Conservation (phyloP, 2,113 vertebrate species). For the Benthochromis sp. region DNA sequence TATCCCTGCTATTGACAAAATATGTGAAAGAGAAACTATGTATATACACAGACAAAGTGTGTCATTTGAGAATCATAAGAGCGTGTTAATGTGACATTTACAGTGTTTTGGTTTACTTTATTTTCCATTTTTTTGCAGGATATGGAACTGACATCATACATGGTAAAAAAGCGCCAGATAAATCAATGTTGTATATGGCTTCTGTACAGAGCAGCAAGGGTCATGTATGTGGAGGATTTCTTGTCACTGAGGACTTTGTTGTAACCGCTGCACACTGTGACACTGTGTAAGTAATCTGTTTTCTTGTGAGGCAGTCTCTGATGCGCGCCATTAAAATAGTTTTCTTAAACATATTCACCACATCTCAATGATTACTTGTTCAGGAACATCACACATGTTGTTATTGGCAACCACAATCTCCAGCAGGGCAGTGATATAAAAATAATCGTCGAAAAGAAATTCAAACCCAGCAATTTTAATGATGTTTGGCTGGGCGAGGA, state of each 20-base stretch:
- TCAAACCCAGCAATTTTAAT: neutral
- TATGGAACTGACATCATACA: constrained; percentile 56
- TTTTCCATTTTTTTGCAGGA: neutral
- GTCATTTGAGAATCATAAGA: rapidly evolving
- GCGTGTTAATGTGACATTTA: neutral
- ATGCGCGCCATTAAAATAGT: rapidly evolving
- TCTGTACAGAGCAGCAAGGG: constrained; percentile 4
- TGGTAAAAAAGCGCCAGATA: constrained; percentile 29
- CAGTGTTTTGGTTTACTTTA: rapidly evolving
- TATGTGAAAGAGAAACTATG: neutral
- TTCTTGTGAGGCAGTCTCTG: rapidly evolving
- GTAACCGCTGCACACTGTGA: constrained; percentile 66
- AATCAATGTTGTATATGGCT: constrained; percentile 67
- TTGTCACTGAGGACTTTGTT: constrained; percentile 56
- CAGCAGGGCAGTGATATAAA: neutral
- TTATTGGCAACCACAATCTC: neutral
- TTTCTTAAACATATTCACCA: neutral
- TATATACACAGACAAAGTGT: neutral
- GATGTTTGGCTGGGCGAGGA: neutral
- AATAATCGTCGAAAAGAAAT: neutral
- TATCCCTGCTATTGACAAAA: neutral
- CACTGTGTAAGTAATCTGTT: rapidly evolving
- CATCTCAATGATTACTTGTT: neutral
- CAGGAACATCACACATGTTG: neutral
- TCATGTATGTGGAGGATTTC: constrained; percentile 65